Conservation (phyloP, 2,888 invertebrate genomes). For the Drosophila multiciliata region DNA sequence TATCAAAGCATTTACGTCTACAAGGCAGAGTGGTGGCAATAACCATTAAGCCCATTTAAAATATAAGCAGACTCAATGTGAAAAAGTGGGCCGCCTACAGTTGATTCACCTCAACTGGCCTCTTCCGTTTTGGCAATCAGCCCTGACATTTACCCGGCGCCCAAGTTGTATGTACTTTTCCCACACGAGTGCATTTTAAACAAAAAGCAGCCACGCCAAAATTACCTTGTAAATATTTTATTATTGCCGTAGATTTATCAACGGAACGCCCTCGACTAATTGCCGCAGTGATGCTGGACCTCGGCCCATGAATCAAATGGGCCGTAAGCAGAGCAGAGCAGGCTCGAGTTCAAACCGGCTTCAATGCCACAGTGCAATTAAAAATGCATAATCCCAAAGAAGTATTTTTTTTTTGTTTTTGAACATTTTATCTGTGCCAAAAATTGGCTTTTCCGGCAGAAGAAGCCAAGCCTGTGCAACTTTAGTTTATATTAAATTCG, state of each 20-base stretch:
- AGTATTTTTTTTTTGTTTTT: slow-evolving; percentile 4
- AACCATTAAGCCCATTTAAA: slow-evolving; percentile 52
- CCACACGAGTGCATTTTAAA: slow-evolving; percentile 20
- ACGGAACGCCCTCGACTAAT: slow-evolving; percentile 54
- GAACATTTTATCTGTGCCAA: slow-evolving; percentile 8
- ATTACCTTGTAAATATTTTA: slow-evolving; percentile 73
- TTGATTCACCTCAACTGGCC: slow-evolving; percentile 58
- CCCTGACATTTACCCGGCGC: slow-evolving; percentile 61
- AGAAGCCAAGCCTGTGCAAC: background rate
- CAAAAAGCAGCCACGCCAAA: slow-evolving; percentile 28
- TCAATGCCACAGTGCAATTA: slow-evolving; percentile 40
- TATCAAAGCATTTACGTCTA: slow-evolving; percentile 67
- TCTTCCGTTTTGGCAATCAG: slow-evolving; percentile 57
- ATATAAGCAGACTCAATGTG: slow-evolving; percentile 18
- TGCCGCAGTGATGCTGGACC: slow-evolving; percentile 46
- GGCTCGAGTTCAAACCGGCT: background rate
- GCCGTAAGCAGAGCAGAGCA: slow-evolving; percentile 17
- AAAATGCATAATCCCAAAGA: slow-evolving; percentile 44
- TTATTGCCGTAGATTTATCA: slow-evolving; percentile 70
- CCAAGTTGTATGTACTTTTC: background rate
- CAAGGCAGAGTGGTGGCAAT: slow-evolving; percentile 42
- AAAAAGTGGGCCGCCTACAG: slow-evolving; percentile 14
- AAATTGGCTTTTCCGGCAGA: background rate
- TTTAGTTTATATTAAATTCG: background rate
- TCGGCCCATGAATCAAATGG: slow-evolving; percentile 57